A percentile compares a stretch with the other conserved stretches of the same genome.
Evolutionary conservation across 1,140 invertebrate species (phyloP).

Genomic region (Pseudomyrmex concolor): DNA sequence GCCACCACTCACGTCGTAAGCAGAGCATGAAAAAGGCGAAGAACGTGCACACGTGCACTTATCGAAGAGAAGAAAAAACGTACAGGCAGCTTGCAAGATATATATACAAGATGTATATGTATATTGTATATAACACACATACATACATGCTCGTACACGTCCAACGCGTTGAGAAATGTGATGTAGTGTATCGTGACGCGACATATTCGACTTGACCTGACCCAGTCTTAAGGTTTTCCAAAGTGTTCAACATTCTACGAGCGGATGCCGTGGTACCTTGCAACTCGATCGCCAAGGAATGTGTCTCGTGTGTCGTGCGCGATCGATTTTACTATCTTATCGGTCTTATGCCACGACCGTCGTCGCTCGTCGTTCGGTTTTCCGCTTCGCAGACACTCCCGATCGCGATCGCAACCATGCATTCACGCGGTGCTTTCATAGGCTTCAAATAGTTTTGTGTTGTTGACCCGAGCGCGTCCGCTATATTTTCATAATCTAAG

Average conservation of each 20-base stretch:
- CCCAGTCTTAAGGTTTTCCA: slow-evolving; percentile 27
- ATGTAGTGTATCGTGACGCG: slow-evolving; percentile 3
- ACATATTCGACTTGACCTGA: slow-evolving; percentile 36
- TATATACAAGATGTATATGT: background rate
- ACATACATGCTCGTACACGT: background rate
- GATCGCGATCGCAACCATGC: background rate
- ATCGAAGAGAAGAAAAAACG: slow-evolving; percentile 30
- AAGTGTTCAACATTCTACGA: slow-evolving; percentile 45
- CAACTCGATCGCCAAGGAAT: slow-evolving; percentile 30
- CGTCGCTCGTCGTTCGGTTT: slow-evolving; percentile 33
- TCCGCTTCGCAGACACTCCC: slow-evolving; percentile 5
- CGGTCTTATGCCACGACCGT: slow-evolving; percentile 15
- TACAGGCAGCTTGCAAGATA: background rate
- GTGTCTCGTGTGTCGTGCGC: slow-evolving; percentile 17
- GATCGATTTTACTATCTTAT: slow-evolving; percentile 47
- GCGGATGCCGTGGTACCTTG: slow-evolving; percentile 27
- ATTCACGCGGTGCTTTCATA: background rate
- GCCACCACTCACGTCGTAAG: slow-evolving; percentile 68
- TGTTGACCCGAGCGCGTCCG: background rate
- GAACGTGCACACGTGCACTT: slow-evolving; percentile 65
- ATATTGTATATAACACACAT: too few relatives aligned
- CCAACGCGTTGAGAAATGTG: slow-evolving; percentile 3
- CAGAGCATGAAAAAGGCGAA: slow-evolving; percentile 77
- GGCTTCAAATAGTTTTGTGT: slow-evolving; percentile 7
- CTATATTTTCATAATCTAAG: background rate